phyloP scores from a whole-genome alignment of 2,888 invertebrate species.

The Chamaedrilus cognettii region DNA sequence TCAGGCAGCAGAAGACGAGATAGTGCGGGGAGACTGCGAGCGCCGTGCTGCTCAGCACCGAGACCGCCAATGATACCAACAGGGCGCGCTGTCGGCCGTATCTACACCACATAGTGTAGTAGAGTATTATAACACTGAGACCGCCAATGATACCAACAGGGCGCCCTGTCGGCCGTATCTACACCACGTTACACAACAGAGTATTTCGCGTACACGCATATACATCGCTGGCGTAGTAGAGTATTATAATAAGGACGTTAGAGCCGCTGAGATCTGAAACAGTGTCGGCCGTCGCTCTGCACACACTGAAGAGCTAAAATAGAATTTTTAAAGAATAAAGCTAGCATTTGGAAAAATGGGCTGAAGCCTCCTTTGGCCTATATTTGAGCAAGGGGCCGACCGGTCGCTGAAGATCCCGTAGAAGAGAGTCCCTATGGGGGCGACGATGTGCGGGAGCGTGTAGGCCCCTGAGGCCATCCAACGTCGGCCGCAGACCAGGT shows the following conservation, averaged over 20 bases:
- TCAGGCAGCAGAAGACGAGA: constrained; percentile 8
- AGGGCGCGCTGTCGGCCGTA: constrained; percentile 7
- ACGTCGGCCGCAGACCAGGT: constrained; percentile 27
- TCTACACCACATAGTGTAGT: background rate
- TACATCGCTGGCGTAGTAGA: too few relatives aligned
- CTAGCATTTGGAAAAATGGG: too few relatives aligned
- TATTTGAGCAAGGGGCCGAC: too few relatives aligned
- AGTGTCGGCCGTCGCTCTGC: too few relatives aligned
- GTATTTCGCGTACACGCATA: too few relatives aligned
- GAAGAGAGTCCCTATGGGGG: constrained; percentile 26
- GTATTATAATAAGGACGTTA: too few relatives aligned
- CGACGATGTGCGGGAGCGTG: constrained; percentile 24
- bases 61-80: background rate
- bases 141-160: background rate
- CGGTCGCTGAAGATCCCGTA: constrained; percentile 31
- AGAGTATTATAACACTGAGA: background rate
- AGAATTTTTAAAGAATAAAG: too few relatives aligned
- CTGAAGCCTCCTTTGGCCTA: too few relatives aligned
- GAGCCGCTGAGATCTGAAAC: too few relatives aligned
- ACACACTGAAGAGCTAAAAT: too few relatives aligned
- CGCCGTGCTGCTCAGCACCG: background rate
- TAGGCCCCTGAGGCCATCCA: constrained; percentile 24
- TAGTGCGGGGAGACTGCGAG: constrained; percentile 12
- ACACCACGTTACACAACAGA: background rate
- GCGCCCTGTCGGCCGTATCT: constrained; percentile 9